A percentile compares a stretch with the other conserved stretches of the same genome.
Evolutionary conservation across 35 echinoderm and acorn worm species (phyloP).

Genomic region (Ptychodera flava): DNA sequence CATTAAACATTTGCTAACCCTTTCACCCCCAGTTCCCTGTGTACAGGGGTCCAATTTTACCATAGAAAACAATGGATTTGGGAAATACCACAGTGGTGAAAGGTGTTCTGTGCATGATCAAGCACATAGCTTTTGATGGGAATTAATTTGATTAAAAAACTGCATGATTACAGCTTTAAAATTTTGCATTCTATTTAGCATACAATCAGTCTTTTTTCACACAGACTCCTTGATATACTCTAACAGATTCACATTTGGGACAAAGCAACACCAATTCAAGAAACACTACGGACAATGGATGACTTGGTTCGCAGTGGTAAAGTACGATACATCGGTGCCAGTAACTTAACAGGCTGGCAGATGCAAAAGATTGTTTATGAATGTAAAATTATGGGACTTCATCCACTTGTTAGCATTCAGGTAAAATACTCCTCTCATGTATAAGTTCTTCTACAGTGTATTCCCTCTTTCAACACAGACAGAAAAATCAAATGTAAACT

Average conservation of each 20-base stretch:
- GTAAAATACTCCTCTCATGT: neutral
- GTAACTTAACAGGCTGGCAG: slow-evolving; percentile 71
- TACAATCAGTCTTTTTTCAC: neutral
- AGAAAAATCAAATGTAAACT: neutral
- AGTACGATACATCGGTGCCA: slow-evolving; percentile 54
- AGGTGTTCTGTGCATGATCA: neutral
- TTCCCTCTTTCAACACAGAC: too few relatives aligned
- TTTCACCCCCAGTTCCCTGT: too few relatives aligned
- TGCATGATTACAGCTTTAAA: neutral
- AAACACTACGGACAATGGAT: slow-evolving; percentile 58
- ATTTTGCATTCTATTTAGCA: neutral
- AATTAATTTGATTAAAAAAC: too few relatives aligned
- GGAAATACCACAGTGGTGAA: neutral
- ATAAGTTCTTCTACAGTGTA: too few relatives aligned
- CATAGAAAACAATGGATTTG: too few relatives aligned
- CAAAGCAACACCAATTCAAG: slow-evolving; percentile 45
- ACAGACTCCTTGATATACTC: neutral
- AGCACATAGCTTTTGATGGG: too few relatives aligned
- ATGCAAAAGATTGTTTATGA: slow-evolving; percentile 60
- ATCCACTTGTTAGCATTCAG: slow-evolving; percentile 35
- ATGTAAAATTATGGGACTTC: slow-evolving; percentile 16
- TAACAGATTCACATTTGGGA: slow-evolving; percentile 78
- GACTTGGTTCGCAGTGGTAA: slow-evolving; percentile 61
- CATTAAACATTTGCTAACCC: too few relatives aligned
- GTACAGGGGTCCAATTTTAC: too few relatives aligned